Evolutionary conservation across 1,140 invertebrate genomes (phyloP), one percentile per base, ranked within the genome.

Genomic region (Drosophila repleta): DNA sequence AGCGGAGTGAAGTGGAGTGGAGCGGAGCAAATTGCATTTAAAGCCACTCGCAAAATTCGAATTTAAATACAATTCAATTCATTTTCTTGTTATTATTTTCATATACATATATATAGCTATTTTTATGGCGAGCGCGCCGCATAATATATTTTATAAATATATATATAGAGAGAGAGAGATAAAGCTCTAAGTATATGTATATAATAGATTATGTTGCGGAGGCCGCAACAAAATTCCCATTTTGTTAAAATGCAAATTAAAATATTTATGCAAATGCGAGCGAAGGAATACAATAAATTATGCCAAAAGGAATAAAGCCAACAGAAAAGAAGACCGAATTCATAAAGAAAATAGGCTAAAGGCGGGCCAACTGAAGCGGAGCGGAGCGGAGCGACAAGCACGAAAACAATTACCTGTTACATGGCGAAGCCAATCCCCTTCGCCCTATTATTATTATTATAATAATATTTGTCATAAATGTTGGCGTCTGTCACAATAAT

Each of bases 161-260:
- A 69, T 65, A 45, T 41, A 58, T 67, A 67, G 51, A 63, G 26
- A 51, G 26, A 15, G 37, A 21, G 11, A 63, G 26, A 51, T 37
- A 15, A 55, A 21, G 11, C 17, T 21, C 8, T 20, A 62, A 53
- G 41, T 56, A 62, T 61, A 57, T 64, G 11, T 60, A 46, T 60
- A 57, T 60, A 32, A 61, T 41, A 51, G 67, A 70, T 49, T 56
- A 56, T 73, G 51, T 61, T 26, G 24, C 32, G 21, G 20, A 53
- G 32, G 49, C 58, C 43, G 52, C 43, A 55, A 62, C 35, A 57
- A 68, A 62, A 56, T 69, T 56, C 64, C 43, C 56, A 73, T 73
- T 85, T 88, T 76, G 82, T 87, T 85, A 73, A 87, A 85, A 85
- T 85, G 82, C 82, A 85, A 85, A 87, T 85, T 87, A 85, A 85